Evolutionary conservation across 2,113 vertebrate species (phyloP).

Genomic region (Bubo bubo): DNA sequence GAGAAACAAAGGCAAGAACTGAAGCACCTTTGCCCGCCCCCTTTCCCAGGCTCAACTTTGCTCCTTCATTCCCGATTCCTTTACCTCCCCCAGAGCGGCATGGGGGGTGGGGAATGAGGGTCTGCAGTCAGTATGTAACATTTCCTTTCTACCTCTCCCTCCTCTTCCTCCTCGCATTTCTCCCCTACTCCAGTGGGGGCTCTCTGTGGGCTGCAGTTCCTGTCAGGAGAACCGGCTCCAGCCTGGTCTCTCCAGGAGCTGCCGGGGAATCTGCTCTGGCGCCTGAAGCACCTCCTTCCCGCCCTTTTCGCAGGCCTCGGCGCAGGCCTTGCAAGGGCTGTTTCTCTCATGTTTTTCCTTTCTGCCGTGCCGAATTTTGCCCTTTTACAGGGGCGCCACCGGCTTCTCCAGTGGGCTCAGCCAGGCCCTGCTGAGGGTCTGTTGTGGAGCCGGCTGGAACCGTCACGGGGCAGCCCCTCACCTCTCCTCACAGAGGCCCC

Average conservation of each 20-base stretch:
- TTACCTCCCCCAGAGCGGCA: fast-evolving
- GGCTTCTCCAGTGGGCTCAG: fast-evolving
- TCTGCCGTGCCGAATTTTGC: fast-evolving
- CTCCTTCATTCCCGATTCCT: background rate
- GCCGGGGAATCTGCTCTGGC: no score
- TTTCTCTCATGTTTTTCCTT: background rate
- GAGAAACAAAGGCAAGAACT: background rate
- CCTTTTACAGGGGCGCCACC: background rate
- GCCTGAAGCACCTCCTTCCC: background rate
- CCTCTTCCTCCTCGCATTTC: background rate
- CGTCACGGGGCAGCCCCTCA: background rate
- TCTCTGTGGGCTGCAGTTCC: background rate
- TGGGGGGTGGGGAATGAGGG: background rate
- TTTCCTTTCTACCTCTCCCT: background rate
- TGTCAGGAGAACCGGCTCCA: background rate
- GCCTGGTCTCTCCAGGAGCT: background rate
- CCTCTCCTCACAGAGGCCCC: background rate
- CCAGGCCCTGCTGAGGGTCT: background rate
- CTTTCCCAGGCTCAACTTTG: background rate
- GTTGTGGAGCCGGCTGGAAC: background rate
- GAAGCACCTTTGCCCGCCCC: background rate
- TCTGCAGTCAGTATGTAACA: background rate
- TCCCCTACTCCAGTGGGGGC: background rate
- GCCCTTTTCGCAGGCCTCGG: background rate
- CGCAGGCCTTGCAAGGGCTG: background rate